phyloP scores from a whole-genome alignment of 2,113 vertebrate genomes.

The Sinocyclocheilus grahami region DNA sequence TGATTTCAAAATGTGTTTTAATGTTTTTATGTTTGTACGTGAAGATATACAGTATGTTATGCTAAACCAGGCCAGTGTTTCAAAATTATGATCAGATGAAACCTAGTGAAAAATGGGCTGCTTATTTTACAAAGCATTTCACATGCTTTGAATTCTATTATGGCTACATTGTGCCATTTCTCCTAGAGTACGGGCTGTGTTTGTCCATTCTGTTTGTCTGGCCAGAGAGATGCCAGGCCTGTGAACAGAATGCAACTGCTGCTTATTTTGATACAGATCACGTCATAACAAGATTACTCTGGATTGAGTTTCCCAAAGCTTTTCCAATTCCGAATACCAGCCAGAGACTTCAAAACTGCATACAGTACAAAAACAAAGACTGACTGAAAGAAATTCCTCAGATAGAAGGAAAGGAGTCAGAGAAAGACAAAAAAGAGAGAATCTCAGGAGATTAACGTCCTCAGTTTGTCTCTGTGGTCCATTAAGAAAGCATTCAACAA shows the following conservation, averaged over 20 bases:
- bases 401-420: slow-evolving; percentile 33
- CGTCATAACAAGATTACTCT: slow-evolving; percentile 53
- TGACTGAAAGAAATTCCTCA: slow-evolving; percentile 55
- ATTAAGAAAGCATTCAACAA: no score
- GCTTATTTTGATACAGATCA: slow-evolving; percentile 40
- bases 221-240: slow-evolving; percentile 32
- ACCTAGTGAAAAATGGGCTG: slow-evolving; percentile 29
- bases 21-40: neutral
- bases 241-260: slow-evolving; percentile 45
- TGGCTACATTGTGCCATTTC: slow-evolving; percentile 28
- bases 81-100: slow-evolving; percentile 57
- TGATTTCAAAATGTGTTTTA: neutral
- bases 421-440: neutral
- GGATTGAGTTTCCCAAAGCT: slow-evolving; percentile 42
- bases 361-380: slow-evolving; percentile 50
- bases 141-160: slow-evolving; percentile 45
- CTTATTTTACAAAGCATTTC: slow-evolving; percentile 31
- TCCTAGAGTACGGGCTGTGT: slow-evolving; percentile 11
- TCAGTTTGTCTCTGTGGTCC: no score
- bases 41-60: slow-evolving; percentile 19
- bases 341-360: slow-evolving; percentile 51
- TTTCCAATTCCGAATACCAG: slow-evolving; percentile 35
- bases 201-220: slow-evolving; percentile 28
- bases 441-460: no score
- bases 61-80: slow-evolving; percentile 53